phyloP scores from a whole-genome alignment of 2,888 invertebrate genomes.

The Cephus spinipes region DNA sequence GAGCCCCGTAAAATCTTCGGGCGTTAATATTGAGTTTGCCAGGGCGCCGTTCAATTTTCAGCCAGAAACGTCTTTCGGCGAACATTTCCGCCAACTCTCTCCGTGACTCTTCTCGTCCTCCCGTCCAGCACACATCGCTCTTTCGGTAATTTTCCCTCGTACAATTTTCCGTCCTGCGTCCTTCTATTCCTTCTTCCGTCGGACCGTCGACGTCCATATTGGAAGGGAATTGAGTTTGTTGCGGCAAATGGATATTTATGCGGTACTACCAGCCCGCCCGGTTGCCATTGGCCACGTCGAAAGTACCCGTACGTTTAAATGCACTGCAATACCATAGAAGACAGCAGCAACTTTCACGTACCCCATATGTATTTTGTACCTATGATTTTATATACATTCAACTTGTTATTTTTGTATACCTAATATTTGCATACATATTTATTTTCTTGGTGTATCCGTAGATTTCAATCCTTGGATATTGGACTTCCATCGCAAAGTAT shows the following conservation, averaged over 20 bases:
- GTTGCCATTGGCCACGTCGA: background rate
- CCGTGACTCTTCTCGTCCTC: background rate
- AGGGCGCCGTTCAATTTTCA: conserved; percentile 20
- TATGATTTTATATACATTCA: background rate
- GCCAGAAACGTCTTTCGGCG: conserved; percentile 13
- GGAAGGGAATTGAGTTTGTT: conserved; percentile 40
- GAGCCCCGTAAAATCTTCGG: conserved; percentile 17
- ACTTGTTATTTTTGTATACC: background rate
- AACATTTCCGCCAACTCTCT: background rate
- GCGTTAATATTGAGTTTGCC: conserved; percentile 16
- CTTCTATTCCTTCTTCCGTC: background rate
- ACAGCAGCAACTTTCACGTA: background rate
- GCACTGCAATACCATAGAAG: background rate
- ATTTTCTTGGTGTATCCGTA: background rate
- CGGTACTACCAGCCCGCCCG: conserved; percentile 17
- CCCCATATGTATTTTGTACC: background rate
- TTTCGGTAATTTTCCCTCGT: conserved; percentile 29
- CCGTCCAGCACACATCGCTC: background rate
- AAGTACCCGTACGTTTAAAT: background rate
- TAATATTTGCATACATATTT: background rate
- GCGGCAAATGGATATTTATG: conserved; percentile 44
- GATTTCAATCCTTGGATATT: background rate
- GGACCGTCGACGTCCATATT: conserved; percentile 19
- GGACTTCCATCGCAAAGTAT: background rate
- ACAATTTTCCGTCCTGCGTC: conserved; percentile 30